These are phyloP conservation scores for Stenolophus ochropezus DNA, from an alignment of 2,888 invertebrate genomes.

Conservation along the genomic window DNA sequence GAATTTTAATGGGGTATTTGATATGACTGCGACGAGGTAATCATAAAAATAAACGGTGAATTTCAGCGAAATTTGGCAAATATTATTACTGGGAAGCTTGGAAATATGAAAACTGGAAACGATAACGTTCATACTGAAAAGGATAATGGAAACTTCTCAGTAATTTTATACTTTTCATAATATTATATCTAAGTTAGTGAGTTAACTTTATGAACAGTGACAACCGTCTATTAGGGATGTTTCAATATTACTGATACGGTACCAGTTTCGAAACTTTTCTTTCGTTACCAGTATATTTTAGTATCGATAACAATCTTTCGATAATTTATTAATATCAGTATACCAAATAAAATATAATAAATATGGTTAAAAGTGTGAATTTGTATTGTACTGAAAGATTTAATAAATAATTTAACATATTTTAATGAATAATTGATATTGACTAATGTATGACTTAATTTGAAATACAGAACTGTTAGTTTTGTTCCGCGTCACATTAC, in stretches of 20 bases:
- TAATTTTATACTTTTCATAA: neutral
- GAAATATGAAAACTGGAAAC: no score
- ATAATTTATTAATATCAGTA: no score
- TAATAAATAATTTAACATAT: neutral
- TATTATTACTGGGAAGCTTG: neutral
- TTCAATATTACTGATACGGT: no score
- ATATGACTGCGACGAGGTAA: slow-evolving; percentile 13
- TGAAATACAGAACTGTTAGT: neutral
- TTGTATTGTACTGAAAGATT: no score
- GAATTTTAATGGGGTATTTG: slow-evolving; percentile 19
- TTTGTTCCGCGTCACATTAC: slow-evolving; percentile 15
- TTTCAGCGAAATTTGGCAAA: neutral
- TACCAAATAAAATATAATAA: no score
- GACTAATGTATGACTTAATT: neutral
- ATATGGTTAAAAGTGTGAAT: no score
- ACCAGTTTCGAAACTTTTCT: no score
- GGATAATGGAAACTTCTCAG: neutral
- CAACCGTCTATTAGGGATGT: no score
- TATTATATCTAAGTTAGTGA: no score
- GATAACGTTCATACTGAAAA: neutral
- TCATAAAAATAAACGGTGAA: slow-evolving; percentile 18
- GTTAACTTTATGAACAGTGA: no score
- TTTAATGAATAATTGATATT: neutral
- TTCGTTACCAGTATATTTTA: no score
- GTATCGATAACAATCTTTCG: no score